Evolutionary conservation across 2,888 invertebrate genomes (phyloP), one percentile per base, ranked within the genome.

Genomic region (Anthrax anthrax): DNA sequence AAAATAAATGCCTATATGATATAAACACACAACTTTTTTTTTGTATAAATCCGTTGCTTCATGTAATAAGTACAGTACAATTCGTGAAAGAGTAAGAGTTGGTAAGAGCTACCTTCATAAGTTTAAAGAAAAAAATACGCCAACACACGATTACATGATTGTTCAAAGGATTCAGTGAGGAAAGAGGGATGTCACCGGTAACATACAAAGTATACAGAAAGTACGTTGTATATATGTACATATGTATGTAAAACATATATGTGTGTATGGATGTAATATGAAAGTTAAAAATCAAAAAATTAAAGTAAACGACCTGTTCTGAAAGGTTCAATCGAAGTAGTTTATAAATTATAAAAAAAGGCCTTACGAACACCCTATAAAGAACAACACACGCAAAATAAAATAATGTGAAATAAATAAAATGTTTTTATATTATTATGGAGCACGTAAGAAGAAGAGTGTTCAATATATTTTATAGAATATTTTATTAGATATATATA

Each of bases 321-420:
- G 37, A 41, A 41, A 37, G 47, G 47, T 43, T 40, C 39, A 19
- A 38, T 34, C 23, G 16, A 23, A 47, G 41, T 36, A 54, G 53
- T 54, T 52, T 54, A 54, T 54, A 54, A 54, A 54, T 54, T 52
- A 53, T 52, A 38, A 50, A 51, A 52, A 54, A 50, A 51, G 48
- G 46, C 43, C 44, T 51, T 50, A 38, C 49, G 48, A 52, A 54
- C 54, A 54, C 54, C 52, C 52, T 54, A 54, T 54, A 54, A 54
- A 54, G 52, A 51, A 53, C 52, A 50, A 41, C 32, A 46, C 43
- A 46, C 42, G 38, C 46, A 46, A 18, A 36, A 17, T 18, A 23
- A 9, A 41, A 42, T 29, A 42, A 32, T 18, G 29, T 32, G 29
- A 32, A 32, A 32, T 32, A 32, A 32, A 32, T 32, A 32, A 32